Evolutionary conservation across 2,113 vertebrate genomes (phyloP).

Genomic region (Rhinoderma darwinii): DNA sequence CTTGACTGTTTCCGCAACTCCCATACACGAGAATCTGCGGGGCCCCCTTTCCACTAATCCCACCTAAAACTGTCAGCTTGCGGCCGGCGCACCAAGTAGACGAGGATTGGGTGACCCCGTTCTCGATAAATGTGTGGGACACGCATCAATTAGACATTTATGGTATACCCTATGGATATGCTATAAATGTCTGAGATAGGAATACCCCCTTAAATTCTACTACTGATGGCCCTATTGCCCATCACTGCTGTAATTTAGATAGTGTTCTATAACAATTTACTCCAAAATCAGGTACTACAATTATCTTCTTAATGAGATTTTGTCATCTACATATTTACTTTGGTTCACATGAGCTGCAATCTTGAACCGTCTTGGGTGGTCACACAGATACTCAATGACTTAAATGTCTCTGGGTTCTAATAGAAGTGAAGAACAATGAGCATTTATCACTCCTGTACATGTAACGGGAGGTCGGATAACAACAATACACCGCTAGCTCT

Average conservation of each 20-base stretch:
- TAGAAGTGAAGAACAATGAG: not conserved
- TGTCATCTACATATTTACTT: not conserved
- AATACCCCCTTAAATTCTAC: not conserved
- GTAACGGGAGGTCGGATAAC: not conserved
- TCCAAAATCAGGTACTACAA: not conserved
- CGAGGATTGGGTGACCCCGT: no score
- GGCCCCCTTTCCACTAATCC: no score
- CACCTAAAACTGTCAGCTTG: no score
- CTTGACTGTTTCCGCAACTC: no score
- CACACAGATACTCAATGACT: not conserved
- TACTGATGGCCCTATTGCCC: not conserved
- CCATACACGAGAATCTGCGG: no score
- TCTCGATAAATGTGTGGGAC: no score
- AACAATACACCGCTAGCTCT: not conserved
- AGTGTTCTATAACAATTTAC: not conserved
- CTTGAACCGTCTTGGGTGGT: not conserved
- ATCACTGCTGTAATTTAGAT: not conserved
- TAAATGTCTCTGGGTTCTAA: not conserved
- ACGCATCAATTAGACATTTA: no score
- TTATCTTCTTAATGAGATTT: not conserved
- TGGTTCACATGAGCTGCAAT: not conserved
- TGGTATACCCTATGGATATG: no score
- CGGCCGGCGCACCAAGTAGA: no score
- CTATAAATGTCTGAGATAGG: no score
- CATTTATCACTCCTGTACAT: conserved; percentile 11